Percentiles rank a stretch among this genome's conserved stretches.
These are phyloP conservation scores for Enteromius mattozi DNA, from an alignment of 2,797 vertebrate genomes.

Conservation along the genomic window DNA sequence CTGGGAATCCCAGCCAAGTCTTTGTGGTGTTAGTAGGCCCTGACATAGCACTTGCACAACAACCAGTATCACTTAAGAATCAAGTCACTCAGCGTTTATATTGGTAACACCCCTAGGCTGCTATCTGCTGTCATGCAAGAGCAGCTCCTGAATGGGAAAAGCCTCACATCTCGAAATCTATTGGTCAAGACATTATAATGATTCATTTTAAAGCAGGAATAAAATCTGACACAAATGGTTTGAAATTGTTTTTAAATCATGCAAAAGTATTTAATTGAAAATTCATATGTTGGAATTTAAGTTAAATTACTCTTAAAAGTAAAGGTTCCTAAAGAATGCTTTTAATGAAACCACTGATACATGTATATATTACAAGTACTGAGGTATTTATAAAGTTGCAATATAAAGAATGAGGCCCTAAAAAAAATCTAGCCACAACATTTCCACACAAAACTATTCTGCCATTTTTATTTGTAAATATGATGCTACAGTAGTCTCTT, in stretches of 20 bases:
- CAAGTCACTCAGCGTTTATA: neutral
- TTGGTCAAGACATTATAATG: neutral
- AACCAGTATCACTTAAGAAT: conserved; percentile 1
- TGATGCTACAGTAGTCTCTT: neutral
- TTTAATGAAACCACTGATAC: neutral
- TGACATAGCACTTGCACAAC: neutral
- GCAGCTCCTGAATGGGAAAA: conserved; percentile 5
- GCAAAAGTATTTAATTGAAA: neutral
- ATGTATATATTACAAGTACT: no score
- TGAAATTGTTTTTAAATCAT: neutral
- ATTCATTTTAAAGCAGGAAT: neutral
- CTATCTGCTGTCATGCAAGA: conserved; percentile 1
- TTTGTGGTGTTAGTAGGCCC: neutral
- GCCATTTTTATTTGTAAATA: neutral
- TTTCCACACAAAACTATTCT: neutral
- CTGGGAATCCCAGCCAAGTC: conserved; percentile 16
- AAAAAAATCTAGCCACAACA: neutral
- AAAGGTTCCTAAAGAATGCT: neutral
- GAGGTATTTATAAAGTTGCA: neutral
- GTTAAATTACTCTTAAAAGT: neutral
- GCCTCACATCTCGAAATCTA: neutral
- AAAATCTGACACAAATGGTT: neutral
- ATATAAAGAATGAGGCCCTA: neutral
- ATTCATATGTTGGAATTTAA: neutral
- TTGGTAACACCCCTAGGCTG: neutral